Conservation (phyloP, 2,797 vertebrate species). For the Periparus ater region DNA sequence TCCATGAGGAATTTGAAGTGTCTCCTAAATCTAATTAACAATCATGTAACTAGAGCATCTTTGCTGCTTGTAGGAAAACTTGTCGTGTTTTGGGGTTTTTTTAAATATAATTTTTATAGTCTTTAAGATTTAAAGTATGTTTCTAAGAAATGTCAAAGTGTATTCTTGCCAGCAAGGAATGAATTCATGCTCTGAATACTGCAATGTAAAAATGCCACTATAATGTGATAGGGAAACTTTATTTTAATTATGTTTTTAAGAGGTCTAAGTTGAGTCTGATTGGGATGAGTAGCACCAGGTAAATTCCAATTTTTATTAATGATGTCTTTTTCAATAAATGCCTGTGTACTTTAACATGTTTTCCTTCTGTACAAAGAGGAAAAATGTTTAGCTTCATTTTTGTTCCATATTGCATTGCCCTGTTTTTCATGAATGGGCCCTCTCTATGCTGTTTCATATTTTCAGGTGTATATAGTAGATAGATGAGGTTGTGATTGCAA, state of each 20-base stretch:
- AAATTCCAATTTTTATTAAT: not conserved
- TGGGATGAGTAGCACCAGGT: not conserved
- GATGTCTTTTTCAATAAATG: not conserved
- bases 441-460: not conserved
- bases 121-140: not conserved
- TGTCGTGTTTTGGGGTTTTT: not conserved
- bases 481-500: not conserved
- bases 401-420: fast-evolving
- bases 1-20: not conserved
- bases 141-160: not conserved
- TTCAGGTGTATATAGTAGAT: not conserved
- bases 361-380: not conserved
- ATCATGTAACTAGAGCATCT: not conserved
- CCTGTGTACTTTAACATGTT: not conserved
- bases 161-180: not conserved
- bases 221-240: not conserved
- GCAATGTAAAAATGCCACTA: not conserved
- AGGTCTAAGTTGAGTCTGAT: not conserved
- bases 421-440: not conserved
- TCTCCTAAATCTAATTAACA: not conserved
- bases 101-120: not conserved
- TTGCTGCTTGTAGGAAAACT: not conserved
- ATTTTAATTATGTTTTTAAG: not conserved
- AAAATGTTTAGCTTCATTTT: not conserved
- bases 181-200: not conserved